Evolutionary conservation across 2,797 vertebrate genomes (phyloP).

Genomic region (Tauraco hartlaubi): DNA sequence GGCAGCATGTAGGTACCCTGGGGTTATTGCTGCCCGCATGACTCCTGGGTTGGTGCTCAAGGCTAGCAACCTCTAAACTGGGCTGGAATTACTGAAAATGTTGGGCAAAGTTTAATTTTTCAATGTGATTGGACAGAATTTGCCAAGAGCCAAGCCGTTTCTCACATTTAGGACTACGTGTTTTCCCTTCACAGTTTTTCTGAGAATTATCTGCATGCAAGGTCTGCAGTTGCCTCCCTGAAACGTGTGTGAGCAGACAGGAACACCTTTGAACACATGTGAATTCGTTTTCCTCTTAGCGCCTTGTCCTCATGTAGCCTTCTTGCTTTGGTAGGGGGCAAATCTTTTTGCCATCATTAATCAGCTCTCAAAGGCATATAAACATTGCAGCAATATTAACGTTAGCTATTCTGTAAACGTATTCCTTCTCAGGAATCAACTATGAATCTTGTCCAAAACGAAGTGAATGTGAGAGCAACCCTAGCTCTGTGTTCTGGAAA

Average conservation of each 20-base stretch:
- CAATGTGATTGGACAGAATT: background rate
- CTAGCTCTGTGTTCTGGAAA: slow-evolving; percentile 77
- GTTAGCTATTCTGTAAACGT: background rate
- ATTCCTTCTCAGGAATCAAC: slow-evolving; percentile 79
- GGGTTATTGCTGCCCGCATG: rapidly evolving
- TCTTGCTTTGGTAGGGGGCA: background rate
- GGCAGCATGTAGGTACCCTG: background rate
- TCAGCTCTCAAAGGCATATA: background rate
- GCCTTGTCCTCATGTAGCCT: background rate
- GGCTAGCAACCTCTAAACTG: background rate
- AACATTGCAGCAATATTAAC: background rate
- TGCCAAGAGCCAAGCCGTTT: background rate
- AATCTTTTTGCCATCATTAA: background rate
- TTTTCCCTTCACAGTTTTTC: background rate
- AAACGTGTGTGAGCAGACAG: background rate
- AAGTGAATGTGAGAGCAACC: slow-evolving; percentile 75
- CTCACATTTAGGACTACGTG: background rate
- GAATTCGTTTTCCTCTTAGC: background rate
- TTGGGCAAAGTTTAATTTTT: background rate
- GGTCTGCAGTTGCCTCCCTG: background rate
- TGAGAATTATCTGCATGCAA: background rate
- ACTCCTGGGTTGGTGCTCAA: background rate
- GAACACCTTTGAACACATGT: background rate
- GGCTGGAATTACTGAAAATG: background rate
- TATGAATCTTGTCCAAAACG: slow-evolving; percentile 77